Conservation (phyloP, 2,888 invertebrate genomes). For the Xestia c-nigrum region DNA sequence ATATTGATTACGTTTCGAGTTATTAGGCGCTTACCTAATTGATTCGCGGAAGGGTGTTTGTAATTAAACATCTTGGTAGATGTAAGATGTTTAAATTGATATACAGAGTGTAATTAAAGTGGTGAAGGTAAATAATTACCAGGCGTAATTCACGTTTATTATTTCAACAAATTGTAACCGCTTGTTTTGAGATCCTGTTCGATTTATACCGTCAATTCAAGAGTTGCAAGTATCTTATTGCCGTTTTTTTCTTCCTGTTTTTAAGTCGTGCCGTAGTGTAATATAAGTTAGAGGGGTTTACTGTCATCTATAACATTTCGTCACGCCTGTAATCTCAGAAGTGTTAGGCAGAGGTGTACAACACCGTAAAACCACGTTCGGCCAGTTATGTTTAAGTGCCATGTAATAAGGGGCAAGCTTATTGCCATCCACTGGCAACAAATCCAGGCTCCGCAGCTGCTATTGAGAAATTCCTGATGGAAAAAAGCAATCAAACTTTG, state of each 20-base stretch:
- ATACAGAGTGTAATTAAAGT: constrained; percentile 26
- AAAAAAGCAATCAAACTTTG: not conserved
- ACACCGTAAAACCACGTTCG: not conserved
- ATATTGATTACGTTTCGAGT: constrained; percentile 45
- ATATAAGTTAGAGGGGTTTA: not conserved
- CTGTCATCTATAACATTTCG: not conserved
- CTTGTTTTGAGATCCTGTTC: not conserved
- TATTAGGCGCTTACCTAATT: constrained; percentile 33
- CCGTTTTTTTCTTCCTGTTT: not conserved
- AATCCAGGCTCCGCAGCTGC: not conserved
- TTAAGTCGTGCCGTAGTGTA: not conserved
- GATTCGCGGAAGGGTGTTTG: constrained; percentile 17
- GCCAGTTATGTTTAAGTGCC: not conserved
- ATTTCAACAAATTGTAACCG: not conserved
- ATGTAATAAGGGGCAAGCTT: not conserved
- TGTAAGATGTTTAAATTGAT: constrained; percentile 4
- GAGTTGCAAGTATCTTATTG: not conserved
- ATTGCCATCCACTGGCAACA: not conserved
- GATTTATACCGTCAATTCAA: not conserved
- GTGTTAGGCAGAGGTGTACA: not conserved
- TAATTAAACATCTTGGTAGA: constrained; percentile 26
- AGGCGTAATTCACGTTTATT: not conserved
- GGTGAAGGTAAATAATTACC: not conserved
- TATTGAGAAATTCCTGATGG: not conserved
- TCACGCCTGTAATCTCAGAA: not conserved